phyloP scores from a whole-genome alignment of 1,140 invertebrate species.

The Colletes latitarsis region DNA sequence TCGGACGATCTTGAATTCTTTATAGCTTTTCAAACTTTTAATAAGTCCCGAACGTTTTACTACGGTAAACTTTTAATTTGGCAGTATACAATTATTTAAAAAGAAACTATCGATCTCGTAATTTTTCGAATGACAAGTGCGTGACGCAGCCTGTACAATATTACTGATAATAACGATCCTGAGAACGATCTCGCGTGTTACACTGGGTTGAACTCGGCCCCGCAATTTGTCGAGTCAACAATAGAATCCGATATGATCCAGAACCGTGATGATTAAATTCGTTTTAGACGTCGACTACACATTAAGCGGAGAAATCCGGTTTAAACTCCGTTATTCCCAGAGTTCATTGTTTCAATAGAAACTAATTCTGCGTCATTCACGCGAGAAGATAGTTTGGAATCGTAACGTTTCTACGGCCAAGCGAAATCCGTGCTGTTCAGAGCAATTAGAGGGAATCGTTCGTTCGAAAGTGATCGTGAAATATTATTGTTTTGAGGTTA shows the following conservation, averaged over 20 bases:
- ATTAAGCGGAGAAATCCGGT: conserved; percentile 18
- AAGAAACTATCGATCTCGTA: no score
- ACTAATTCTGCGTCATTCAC: not conserved
- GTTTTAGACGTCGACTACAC: conserved; percentile 15
- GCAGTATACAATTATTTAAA: no score
- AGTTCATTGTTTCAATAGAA: conserved; percentile 16
- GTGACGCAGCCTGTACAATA: not conserved
- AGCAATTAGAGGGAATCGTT: no score
- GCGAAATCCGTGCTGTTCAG: no score
- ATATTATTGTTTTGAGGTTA: no score
- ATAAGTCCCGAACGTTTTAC: no score
- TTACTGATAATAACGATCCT: not conserved
- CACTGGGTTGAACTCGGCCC: conserved; percentile 61
- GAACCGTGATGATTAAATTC: conserved; percentile 65
- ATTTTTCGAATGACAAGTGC: no score
- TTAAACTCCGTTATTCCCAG: conserved; percentile 16
- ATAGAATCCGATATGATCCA: conserved; percentile 74
- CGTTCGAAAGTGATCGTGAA: no score
- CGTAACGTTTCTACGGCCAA: no score
- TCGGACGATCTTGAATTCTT: no score
- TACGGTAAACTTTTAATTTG: no score
- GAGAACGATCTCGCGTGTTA: conserved; percentile 51
- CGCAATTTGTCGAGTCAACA: conserved; percentile 53
- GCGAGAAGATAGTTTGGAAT: not conserved
- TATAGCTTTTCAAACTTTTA: no score